phyloP scores from a whole-genome alignment of 2,888 invertebrate species.

The Julus scanicus region DNA sequence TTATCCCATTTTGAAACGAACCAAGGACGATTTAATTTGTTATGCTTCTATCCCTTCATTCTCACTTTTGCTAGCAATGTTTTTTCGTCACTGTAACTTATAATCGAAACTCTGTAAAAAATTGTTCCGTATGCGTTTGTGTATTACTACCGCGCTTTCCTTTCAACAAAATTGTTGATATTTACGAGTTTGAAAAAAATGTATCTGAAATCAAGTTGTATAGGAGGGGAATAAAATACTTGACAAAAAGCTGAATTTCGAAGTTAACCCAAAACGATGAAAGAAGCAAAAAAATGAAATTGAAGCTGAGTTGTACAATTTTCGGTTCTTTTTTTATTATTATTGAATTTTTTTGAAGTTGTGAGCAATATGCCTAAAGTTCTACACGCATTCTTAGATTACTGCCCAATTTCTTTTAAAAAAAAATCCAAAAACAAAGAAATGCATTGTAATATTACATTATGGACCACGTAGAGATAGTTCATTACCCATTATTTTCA shows the following conservation, averaged over 20 bases:
- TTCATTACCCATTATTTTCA: too few species aligned
- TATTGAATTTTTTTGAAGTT: not conserved
- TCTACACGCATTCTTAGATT: too few species aligned
- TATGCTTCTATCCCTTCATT: conserved; percentile 2
- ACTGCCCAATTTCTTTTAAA: too few species aligned
- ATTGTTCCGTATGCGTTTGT: not conserved
- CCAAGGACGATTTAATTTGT: conserved; percentile 26
- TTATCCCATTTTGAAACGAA: conserved; percentile 23
- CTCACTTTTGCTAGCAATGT: not conserved
- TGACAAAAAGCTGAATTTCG: conserved; percentile 13
- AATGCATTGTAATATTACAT: too few species aligned
- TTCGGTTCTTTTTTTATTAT: not conserved
- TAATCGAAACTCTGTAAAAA: conserved; percentile 19
- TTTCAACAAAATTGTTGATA: not conserved
- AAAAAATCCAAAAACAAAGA: too few species aligned
- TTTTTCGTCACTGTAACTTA: not conserved
- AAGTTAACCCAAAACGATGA: conserved; percentile 12
- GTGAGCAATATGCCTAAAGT: not conserved
- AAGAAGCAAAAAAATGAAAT: not conserved
- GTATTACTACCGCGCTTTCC: not conserved
- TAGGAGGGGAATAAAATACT: not conserved
- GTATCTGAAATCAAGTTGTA: conserved; percentile 23
- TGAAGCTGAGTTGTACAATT: not conserved
- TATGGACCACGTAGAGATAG: too few species aligned
- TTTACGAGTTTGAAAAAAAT: not conserved